Evolutionary conservation across 2,113 vertebrate species (phyloP).

Genomic region (Leptobrachium ailaonicum): DNA sequence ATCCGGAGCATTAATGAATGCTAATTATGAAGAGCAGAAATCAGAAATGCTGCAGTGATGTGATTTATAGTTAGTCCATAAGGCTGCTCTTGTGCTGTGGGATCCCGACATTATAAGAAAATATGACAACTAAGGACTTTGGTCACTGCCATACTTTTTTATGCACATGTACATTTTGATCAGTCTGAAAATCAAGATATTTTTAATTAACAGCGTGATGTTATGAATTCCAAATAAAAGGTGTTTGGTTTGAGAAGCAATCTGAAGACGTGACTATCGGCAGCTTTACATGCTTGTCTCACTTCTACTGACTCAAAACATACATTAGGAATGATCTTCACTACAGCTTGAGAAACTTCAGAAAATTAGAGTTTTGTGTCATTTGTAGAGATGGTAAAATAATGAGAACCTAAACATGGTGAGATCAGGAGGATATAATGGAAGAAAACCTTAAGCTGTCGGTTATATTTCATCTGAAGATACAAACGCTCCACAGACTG

Average conservation of each 20-base stretch:
- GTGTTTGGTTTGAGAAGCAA: not conserved
- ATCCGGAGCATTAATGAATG: not conserved
- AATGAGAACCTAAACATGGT: too few relatives aligned
- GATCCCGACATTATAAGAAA: not conserved
- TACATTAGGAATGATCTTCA: not conserved
- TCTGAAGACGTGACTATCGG: not conserved
- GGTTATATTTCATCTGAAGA: too few relatives aligned
- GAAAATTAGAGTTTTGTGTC: too few relatives aligned
- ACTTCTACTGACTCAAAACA: not conserved
- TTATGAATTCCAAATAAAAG: not conserved
- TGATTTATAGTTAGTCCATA: not conserved
- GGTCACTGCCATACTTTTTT: constrained; percentile 1
- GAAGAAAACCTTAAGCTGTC: too few relatives aligned
- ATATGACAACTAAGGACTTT: not conserved
- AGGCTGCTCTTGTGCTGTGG: not conserved
- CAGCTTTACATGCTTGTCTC: not conserved
- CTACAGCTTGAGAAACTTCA: not conserved
- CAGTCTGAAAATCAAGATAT: not conserved
- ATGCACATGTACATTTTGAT: constrained; percentile 4
- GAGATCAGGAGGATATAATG: too few relatives aligned
- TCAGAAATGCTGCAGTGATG: not conserved
- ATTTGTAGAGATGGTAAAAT: too few relatives aligned
- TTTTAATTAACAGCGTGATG: constrained; percentile 11
- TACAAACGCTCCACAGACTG: too few relatives aligned
- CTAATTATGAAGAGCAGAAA: not conserved